Conservation (phyloP, 2,113 vertebrate genomes). For the Passer domesticus region DNA sequence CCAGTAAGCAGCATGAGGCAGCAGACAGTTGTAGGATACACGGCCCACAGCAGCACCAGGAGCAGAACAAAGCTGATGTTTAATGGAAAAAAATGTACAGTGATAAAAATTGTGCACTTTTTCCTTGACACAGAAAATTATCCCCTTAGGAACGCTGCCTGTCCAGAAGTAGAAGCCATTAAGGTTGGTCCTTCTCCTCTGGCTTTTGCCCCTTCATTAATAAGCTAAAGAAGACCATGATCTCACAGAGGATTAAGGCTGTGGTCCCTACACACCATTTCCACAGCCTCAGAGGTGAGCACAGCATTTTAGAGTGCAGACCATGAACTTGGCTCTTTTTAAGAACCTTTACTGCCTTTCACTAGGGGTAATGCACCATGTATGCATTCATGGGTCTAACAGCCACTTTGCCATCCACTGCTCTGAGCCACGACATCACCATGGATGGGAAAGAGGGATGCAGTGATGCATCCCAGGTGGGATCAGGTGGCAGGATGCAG, state of each 20-base stretch:
- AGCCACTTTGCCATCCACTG: neutral
- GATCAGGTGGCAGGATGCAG: neutral
- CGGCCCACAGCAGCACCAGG: neutral
- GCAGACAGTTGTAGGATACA: neutral
- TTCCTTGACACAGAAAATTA: conserved; percentile 2
- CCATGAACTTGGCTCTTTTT: accelerated
- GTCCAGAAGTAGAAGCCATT: neutral
- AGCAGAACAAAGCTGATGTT: neutral
- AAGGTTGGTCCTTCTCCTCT: neutral
- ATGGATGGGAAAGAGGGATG: neutral
- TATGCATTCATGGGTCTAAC: accelerated
- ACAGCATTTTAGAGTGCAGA: neutral
- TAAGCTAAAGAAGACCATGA: neutral
- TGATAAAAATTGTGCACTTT: neutral
- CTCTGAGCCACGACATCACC: neutral
- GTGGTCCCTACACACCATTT: neutral
- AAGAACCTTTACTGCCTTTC: neutral
- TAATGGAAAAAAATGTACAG: neutral
- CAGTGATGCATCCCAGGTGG: neutral
- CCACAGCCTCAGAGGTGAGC: accelerated
- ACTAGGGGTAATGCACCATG: accelerated
- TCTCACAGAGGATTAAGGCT: neutral
- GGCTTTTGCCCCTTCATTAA: neutral
- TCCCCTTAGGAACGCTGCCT: neutral
- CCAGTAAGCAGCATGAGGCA: neutral